Conservation (phyloP, 2,113 vertebrate species). For the Entomyzon cyanotis region DNA sequence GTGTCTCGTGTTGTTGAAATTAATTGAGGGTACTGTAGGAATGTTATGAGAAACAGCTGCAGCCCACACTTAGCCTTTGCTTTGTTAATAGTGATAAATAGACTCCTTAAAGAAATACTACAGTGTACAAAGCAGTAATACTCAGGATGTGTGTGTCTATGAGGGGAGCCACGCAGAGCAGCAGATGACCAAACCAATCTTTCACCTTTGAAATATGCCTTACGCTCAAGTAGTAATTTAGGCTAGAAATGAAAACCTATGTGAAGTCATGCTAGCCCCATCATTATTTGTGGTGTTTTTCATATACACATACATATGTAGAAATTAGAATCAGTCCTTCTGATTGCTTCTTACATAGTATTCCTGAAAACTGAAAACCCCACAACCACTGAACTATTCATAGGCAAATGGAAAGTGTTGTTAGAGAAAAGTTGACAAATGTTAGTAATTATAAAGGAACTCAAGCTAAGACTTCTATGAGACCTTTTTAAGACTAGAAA, state of each 20-base stretch:
- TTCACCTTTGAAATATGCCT: background rate
- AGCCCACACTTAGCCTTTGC: slow-evolving; percentile 32
- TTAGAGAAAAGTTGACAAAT: background rate
- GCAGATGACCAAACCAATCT: background rate
- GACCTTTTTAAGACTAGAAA: background rate
- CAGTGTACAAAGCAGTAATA: background rate
- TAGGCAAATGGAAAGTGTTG: background rate
- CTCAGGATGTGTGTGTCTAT: background rate
- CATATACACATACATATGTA: background rate
- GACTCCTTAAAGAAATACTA: slow-evolving; percentile 28
- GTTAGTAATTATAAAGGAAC: background rate
- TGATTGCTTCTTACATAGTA: background rate
- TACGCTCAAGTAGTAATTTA: background rate
- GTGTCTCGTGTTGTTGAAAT: background rate
- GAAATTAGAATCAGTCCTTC: background rate
- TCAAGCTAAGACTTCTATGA: background rate
- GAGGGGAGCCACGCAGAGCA: background rate
- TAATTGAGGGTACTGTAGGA: slow-evolving; percentile 21
- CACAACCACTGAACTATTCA: background rate
- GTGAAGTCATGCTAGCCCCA: background rate
- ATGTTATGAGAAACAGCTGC: slow-evolving; percentile 47
- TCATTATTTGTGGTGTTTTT: background rate
- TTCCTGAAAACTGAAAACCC: background rate
- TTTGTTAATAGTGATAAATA: slow-evolving; percentile 34
- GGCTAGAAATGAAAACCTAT: background rate